Percentiles rank a stretch among this genome's conserved stretches.
These are phyloP conservation scores for Notospermus geniculatus DNA, from an alignment of 1,140 invertebrate genomes.

Conservation along the genomic window DNA sequence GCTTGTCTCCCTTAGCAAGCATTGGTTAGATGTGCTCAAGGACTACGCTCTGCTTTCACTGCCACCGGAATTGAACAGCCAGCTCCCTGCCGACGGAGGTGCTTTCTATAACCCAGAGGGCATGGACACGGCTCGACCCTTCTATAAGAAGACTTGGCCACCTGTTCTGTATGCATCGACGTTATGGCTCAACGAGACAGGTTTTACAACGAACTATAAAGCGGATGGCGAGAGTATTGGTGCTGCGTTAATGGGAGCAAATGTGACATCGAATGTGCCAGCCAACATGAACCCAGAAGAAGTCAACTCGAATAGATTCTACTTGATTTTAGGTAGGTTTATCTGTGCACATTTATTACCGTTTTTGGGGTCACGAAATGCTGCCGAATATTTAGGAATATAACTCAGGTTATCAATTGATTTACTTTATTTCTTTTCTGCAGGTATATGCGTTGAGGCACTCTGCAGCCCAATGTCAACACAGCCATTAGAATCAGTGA, in stretches of 20 bases:
- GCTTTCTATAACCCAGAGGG: conserved; percentile 97
- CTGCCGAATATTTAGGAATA: no score
- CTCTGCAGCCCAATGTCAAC: conserved; percentile 82
- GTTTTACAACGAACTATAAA: conserved; percentile 44
- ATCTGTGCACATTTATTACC: conserved; percentile 1
- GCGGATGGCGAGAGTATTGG: conserved; percentile 22
- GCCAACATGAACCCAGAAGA: conserved; percentile 50
- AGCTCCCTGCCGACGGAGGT: conserved; percentile 91
- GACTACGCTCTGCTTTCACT: conserved; percentile 93
- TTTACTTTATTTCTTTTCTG: conserved; percentile 19
- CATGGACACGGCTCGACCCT: conserved; percentile 84
- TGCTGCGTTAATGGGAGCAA: conserved; percentile 26
- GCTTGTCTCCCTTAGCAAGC: conserved; percentile 80
- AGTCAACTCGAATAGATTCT: conserved; percentile 69
- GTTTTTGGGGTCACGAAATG: no score
- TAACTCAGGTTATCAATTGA: background rate
- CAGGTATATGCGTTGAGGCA: conserved; percentile 93
- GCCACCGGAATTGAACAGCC: conserved; percentile 89
- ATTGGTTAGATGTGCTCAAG: conserved; percentile 91
- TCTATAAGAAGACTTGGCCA: conserved; percentile 91
- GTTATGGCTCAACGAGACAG: conserved; percentile 72
- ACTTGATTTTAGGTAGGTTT: conserved; percentile 80
- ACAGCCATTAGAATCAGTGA: conserved; percentile 77
- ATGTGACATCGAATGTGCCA: conserved; percentile 29
- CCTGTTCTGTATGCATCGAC: conserved; percentile 90